A percentile compares a stretch with the other conserved stretches of the same genome.
These are phyloP conservation scores for Zoanthus solanderi DNA, from an alignment of 92 coral and sea anemone genomes.

Conservation along the genomic window DNA sequence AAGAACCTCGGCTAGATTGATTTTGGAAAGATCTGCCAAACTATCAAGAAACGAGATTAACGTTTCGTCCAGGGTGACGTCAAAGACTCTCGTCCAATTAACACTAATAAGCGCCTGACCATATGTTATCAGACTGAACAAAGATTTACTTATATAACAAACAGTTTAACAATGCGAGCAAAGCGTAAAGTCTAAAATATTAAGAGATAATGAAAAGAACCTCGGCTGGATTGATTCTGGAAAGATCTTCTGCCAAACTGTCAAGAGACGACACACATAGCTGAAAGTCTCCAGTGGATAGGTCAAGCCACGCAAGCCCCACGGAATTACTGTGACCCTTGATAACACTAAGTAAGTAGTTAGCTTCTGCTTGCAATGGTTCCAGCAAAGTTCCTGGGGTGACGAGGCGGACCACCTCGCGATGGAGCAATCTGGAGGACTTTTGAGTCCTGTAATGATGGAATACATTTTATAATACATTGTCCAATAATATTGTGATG, in stretches of 20 bases:
- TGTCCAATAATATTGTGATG: too few relatives aligned
- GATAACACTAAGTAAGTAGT: conserved; percentile 79
- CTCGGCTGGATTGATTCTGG: conserved; percentile 93
- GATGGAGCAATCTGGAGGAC: conserved; percentile 76
- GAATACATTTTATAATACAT: not conserved
- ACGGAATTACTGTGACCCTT: conserved; percentile 80
- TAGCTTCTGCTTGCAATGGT: conserved; percentile 85
- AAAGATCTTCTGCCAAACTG: conserved; percentile 80
- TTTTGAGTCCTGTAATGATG: conserved; percentile 65
- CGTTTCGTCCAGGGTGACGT: too few relatives aligned
- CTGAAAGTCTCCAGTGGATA: conserved; percentile 86
- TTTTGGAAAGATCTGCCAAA: too few relatives aligned
- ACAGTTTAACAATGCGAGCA: too few relatives aligned
- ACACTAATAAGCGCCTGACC: too few relatives aligned
- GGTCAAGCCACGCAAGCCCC: conserved; percentile 89
- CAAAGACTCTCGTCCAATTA: too few relatives aligned
- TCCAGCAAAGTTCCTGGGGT: conserved; percentile 92
- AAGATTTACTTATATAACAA: too few relatives aligned
- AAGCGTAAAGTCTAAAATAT: not conserved
- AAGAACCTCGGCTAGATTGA: too few relatives aligned
- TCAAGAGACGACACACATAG: conserved; percentile 73
- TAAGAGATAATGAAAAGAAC: conserved; percentile 29
- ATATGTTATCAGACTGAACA: too few relatives aligned
- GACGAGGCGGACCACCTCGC: conserved; percentile 87
- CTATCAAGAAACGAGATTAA: too few relatives aligned